Percentiles rank a stretch among this genome's conserved stretches.
phyloP scores from a whole-genome alignment of 2,113 vertebrate genomes.

The Lycocorax pyrrhopterus region DNA sequence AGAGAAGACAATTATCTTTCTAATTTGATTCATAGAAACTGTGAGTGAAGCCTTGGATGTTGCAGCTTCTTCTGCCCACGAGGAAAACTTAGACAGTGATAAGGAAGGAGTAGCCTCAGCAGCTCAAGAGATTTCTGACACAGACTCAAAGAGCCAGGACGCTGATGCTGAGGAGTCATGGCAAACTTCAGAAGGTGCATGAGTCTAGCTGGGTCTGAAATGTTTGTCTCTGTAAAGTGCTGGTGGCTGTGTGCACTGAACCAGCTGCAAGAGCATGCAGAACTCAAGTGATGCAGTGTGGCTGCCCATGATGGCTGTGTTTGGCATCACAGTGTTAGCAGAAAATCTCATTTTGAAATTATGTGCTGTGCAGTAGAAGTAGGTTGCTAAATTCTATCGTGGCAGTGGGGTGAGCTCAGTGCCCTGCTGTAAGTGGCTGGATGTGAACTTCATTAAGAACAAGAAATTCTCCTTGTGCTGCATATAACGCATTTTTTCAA shows the following conservation, averaged over 20 bases:
- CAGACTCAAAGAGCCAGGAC: not conserved
- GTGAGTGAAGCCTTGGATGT: not conserved
- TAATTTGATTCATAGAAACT: slow-evolving; percentile 32
- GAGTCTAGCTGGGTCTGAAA: not conserved
- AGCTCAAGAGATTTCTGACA: slow-evolving; percentile 1
- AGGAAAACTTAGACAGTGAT: not conserved
- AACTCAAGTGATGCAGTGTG: not conserved
- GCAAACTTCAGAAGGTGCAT: slow-evolving; percentile 7
- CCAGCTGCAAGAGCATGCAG: not conserved
- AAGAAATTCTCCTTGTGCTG: not conserved
- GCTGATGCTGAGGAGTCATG: not conserved
- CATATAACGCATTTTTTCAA: not conserved
- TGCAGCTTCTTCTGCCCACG: not conserved
- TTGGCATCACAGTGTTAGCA: not conserved
- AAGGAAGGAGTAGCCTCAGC: not conserved
- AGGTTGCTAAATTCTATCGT: accelerated
- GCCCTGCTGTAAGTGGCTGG: not conserved
- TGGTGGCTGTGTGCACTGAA: not conserved
- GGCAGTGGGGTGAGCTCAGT: not conserved
- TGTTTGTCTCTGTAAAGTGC: not conserved
- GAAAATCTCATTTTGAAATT: not conserved
- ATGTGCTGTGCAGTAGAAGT: not conserved
- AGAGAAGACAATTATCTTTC: not conserved
- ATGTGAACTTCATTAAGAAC: not conserved
- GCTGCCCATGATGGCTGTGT: not conserved